Evolutionary conservation across 2,797 vertebrate genomes (phyloP).

Genomic region (Sebastes nivosus): DNA sequence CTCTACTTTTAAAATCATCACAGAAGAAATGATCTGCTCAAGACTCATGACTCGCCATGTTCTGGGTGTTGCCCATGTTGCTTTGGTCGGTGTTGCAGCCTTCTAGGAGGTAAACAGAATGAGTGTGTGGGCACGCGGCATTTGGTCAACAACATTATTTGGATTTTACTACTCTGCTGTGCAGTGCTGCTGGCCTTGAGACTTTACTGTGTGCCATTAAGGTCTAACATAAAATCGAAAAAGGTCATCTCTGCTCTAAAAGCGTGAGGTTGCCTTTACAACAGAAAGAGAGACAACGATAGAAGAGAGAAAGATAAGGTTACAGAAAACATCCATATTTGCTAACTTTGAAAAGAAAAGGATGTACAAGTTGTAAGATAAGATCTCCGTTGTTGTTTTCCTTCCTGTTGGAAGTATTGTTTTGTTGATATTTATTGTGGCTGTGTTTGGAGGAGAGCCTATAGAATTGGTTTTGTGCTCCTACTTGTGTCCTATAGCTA

Average conservation of each 20-base stretch:
- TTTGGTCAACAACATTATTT: constrained; percentile 72
- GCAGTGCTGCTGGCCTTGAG: constrained; percentile 65
- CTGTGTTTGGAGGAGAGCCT: not conserved
- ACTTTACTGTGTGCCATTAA: constrained; percentile 78
- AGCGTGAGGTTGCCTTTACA: constrained; percentile 57
- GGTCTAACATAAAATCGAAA: constrained; percentile 74
- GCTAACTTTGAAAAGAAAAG: not conserved
- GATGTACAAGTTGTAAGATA: not conserved
- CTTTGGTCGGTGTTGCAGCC: constrained; percentile 12
- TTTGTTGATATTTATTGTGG: not conserved
- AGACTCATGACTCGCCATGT: not conserved
- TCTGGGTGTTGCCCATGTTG: not conserved
- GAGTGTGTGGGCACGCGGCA: constrained; percentile 59
- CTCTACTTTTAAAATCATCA: constrained; percentile 11
- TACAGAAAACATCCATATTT: constrained; percentile 20
- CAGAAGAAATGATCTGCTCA: constrained; percentile 6
- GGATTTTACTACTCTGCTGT: constrained; percentile 64
- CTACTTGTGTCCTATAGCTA: not conserved
- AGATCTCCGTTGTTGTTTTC: not conserved
- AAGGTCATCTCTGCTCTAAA: constrained; percentile 80
- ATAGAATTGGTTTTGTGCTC: constrained; percentile 5
- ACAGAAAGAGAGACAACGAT: constrained; percentile 27
- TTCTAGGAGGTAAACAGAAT: constrained; percentile 33
- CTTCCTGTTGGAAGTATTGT: not conserved
- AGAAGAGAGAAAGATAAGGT: constrained; percentile 3